These are phyloP conservation scores for Celastrina argiolus DNA, from an alignment of 2,888 invertebrate species.

Conservation along the genomic window DNA sequence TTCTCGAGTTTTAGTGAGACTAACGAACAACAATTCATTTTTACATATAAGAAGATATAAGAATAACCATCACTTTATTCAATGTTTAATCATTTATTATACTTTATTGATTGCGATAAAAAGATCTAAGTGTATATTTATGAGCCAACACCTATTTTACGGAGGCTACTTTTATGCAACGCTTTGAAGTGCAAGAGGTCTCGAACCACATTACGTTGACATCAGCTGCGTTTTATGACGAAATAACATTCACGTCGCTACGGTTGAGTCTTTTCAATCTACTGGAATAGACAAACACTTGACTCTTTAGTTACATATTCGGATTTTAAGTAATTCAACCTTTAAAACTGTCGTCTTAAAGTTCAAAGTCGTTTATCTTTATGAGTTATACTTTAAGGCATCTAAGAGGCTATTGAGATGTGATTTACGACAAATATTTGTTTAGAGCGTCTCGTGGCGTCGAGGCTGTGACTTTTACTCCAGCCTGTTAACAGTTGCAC, in stretches of 20 bases:
- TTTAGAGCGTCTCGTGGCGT: not conserved
- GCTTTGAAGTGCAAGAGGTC: not conserved
- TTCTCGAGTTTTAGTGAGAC: no score
- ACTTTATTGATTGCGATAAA: not conserved
- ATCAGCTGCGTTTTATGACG: not conserved
- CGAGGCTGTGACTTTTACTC: conserved; percentile 13
- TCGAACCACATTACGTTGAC: conserved; percentile 1
- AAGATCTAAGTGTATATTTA: not conserved
- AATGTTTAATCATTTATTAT: no score
- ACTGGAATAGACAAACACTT: not conserved
- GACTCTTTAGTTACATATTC: not conserved
- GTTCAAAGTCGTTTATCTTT: not conserved
- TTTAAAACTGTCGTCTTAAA: not conserved
- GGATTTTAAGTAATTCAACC: not conserved
- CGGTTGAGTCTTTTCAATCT: not conserved
- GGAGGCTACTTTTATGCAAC: not conserved
- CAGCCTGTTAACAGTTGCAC: not conserved
- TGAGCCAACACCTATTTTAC: not conserved
- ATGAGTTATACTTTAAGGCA: not conserved
- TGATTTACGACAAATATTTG: conserved; percentile 11
- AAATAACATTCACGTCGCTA: not conserved
- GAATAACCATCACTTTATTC: no score
- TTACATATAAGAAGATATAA: no score
- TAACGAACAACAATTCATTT: no score
- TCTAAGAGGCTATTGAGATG: not conserved